phyloP scores from a whole-genome alignment of 1,140 invertebrate species.

The Scaptodrosophila lebanonensis region DNA sequence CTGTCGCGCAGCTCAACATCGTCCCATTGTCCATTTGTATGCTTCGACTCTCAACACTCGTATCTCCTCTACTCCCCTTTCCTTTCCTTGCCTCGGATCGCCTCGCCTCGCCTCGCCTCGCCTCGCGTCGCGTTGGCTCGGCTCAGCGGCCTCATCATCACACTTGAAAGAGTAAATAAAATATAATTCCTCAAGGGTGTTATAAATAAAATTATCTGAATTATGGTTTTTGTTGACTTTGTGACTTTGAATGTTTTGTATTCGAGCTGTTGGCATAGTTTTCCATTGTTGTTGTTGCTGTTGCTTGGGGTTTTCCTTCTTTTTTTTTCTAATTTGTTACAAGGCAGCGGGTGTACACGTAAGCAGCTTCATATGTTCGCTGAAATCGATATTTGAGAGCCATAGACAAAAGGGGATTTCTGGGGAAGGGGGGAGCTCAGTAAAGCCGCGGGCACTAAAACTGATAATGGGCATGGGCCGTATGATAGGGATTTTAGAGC shows the following conservation, averaged over 20 bases:
- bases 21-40: slow-evolving; percentile 26
- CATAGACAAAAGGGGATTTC: slow-evolving; percentile 3
- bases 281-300: slow-evolving; percentile 12
- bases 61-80: slow-evolving; percentile 4
- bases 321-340: slow-evolving; percentile 58
- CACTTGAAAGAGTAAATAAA: slow-evolving; percentile 76
- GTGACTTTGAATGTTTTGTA: slow-evolving; percentile 27
- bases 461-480: slow-evolving; percentile 27
- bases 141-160: slow-evolving; percentile 62
- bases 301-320: slow-evolving; percentile 40
- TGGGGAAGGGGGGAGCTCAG: slow-evolving; percentile 5
- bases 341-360: slow-evolving; percentile 18
- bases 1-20: slow-evolving; percentile 2
- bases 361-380: slow-evolving; percentile 21
- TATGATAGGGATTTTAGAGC: slow-evolving; percentile 23
- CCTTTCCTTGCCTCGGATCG: slow-evolving; percentile 7
- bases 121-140: background rate
- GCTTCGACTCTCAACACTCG: slow-evolving; percentile 1
- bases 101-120: slow-evolving; percentile 1
- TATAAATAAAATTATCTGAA: slow-evolving; percentile 77
- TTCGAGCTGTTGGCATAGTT: background rate
- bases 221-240: slow-evolving; percentile 73
- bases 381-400: slow-evolving; percentile 30
- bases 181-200: slow-evolving; percentile 76
- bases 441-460: slow-evolving; percentile 8